Evolutionary conservation across 2,797 vertebrate species (phyloP).

Genomic region (Enteromius paludinosus): DNA sequence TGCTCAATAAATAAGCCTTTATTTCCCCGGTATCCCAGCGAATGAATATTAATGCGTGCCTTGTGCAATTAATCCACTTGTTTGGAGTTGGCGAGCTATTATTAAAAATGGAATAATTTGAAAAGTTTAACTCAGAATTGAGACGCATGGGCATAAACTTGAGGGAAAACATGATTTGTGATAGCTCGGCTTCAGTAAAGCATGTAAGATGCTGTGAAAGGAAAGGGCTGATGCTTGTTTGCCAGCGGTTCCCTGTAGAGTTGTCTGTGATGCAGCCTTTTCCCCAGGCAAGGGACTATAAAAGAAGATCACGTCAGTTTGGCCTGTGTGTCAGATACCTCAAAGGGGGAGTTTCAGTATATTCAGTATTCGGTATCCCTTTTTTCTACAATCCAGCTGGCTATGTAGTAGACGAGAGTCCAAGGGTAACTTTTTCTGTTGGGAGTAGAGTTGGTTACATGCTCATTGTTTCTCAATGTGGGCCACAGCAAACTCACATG

Average conservation of each 20-base stretch:
- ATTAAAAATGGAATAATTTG: constrained; percentile 2
- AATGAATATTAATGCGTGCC: constrained; percentile 25
- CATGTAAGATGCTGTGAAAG: neutral
- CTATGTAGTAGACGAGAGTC: constrained; percentile 41
- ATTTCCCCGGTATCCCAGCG: constrained; percentile 11
- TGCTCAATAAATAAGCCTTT: constrained; percentile 39
- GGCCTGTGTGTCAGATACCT: constrained; percentile 35
- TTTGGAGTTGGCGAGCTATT: constrained; percentile 9
- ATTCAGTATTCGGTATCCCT: constrained; percentile 11
- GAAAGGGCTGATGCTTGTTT: constrained; percentile 40
- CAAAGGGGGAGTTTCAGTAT: constrained; percentile 45
- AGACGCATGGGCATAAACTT: neutral
- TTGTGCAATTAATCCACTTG: constrained; percentile 30
- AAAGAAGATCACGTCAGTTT: constrained; percentile 54
- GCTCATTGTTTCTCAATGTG: neutral
- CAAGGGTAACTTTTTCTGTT: constrained; percentile 32
- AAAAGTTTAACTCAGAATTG: constrained; percentile 11
- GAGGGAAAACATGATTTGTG: neutral
- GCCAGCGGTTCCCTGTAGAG: constrained; percentile 36
- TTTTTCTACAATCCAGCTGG: constrained; percentile 37
- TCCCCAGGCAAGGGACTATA: constrained; percentile 54
- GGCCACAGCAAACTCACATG: neutral
- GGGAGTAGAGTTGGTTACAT: neutral
- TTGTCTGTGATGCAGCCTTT: constrained; percentile 31
- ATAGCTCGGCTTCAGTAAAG: neutral